These are phyloP conservation scores for Riparia riparia DNA, from an alignment of 2,113 vertebrate genomes.

Conservation along the genomic window DNA sequence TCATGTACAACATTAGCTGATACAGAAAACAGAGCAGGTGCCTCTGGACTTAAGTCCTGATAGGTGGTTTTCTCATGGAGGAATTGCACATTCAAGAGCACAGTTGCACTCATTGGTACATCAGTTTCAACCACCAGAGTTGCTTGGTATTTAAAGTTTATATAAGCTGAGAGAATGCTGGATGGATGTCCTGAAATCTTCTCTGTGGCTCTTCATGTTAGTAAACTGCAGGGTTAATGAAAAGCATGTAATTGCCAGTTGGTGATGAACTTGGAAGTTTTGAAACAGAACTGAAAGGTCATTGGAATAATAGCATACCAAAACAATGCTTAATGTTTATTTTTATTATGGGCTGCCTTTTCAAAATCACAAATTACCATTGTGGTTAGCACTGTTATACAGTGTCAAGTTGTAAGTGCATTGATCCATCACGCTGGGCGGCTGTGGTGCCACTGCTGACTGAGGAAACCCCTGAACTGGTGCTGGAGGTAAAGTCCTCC, in stretches of 20 bases:
- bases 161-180: neutral
- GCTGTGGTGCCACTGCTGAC: neutral
- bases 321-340: slow-evolving; percentile 41
- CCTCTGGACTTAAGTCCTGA: neutral
- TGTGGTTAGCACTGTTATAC: neutral
- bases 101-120: neutral
- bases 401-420: neutral
- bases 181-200: neutral
- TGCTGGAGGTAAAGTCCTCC: neutral
- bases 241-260: neutral
- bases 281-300: slow-evolving; percentile 41
- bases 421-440: neutral
- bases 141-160: neutral
- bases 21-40: neutral
- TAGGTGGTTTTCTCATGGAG: neutral
- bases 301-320: slow-evolving; percentile 21
- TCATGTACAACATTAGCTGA: neutral
- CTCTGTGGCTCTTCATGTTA: neutral
- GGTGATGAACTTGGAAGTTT: slow-evolving; percentile 26
- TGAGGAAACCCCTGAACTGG: neutral
- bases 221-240: neutral
- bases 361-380: neutral
- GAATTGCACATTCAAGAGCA: neutral
- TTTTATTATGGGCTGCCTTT: slow-evolving; percentile 42
- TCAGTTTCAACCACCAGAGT: neutral